A percentile compares a stretch with the other conserved stretches of the same genome.
Conservation (phyloP, 2,888 invertebrate species). For the Eurois occulta region DNA sequence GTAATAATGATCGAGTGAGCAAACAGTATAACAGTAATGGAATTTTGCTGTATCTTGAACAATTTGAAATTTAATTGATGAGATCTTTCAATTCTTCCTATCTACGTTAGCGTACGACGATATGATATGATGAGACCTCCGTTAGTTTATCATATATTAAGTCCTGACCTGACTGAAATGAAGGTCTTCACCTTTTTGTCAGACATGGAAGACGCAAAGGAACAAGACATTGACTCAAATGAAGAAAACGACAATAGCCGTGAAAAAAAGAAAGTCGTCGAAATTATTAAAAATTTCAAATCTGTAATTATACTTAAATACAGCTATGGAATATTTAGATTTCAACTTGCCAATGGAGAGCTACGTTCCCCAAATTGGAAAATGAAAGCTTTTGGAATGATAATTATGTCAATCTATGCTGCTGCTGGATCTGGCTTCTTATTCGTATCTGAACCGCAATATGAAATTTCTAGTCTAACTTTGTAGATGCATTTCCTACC, state of each 20-base stretch:
- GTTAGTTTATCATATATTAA: neutral
- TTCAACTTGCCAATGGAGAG: slow-evolving; percentile 9
- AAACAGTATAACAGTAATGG: neutral
- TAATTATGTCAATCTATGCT: slow-evolving; percentile 8
- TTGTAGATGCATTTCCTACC: slow-evolving; percentile 11
- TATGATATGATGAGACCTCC: too few relatives aligned
- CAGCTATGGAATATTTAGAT: slow-evolving; percentile 33
- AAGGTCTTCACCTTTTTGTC: neutral
- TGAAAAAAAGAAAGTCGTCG: slow-evolving; percentile 7
- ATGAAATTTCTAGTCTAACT: neutral
- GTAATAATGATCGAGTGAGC: neutral
- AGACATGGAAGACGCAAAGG: slow-evolving; percentile 25
- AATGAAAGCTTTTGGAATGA: slow-evolving; percentile 31
- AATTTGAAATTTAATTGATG: neutral
- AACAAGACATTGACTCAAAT: slow-evolving; percentile 12
- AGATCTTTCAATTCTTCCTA: neutral
- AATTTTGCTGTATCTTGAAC: neutral
- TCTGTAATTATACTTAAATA: slow-evolving; percentile 11
- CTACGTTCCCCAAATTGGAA: slow-evolving; percentile 20
- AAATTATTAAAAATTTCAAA: slow-evolving; percentile 33
- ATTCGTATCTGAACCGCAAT: slow-evolving; percentile 45
- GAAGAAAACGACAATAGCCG: neutral
- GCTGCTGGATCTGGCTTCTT: neutral
- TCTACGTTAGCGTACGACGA: too few relatives aligned
- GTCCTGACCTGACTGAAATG: neutral